These are phyloP conservation scores for Poecilia velifera DNA, from an alignment of 2,797 vertebrate species.

Conservation along the genomic window DNA sequence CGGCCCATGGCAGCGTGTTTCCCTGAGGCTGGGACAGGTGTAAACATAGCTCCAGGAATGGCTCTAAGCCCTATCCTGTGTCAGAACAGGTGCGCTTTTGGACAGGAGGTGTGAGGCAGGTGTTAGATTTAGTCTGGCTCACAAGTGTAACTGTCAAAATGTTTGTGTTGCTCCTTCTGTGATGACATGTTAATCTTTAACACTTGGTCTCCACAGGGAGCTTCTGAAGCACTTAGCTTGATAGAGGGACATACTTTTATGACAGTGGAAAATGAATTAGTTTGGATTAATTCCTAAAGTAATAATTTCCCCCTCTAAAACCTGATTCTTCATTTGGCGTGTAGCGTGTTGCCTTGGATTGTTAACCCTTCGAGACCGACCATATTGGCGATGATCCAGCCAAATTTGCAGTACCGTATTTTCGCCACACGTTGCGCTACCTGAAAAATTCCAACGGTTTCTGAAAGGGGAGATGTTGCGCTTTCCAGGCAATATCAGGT, in stretches of 20 bases:
- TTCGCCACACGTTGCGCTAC: no score
- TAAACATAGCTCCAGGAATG: conserved; percentile 69
- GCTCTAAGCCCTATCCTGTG: conserved; percentile 66
- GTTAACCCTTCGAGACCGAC: background rate
- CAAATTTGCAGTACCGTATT: no score
- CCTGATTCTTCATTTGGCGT: conserved; percentile 4
- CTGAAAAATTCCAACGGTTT: no score
- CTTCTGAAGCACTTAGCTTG: conserved; percentile 47
- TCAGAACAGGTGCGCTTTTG: conserved; percentile 72
- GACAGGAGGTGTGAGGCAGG: conserved; percentile 77
- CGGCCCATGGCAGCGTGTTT: conserved; percentile 39
- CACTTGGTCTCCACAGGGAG: conserved; percentile 70
- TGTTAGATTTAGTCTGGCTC: conserved; percentile 73
- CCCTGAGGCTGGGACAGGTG: conserved; percentile 65
- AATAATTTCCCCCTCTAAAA: background rate
- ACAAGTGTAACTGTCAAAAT: conserved; percentile 74
- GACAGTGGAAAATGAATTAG: conserved; percentile 61
- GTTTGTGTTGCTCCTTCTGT: conserved; percentile 69
- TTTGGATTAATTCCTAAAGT: conserved; percentile 30
- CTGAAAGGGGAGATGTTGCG: no score
- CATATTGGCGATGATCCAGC: no score
- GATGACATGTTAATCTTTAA: conserved; percentile 80
- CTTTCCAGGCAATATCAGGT: no score
- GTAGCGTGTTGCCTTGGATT: conserved; percentile 26
- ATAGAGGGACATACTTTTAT: conserved; percentile 56